Evolutionary conservation across 2,888 invertebrate species (phyloP), one percentile per base, ranked within the genome.

Genomic region (Baronia brevicornis): DNA sequence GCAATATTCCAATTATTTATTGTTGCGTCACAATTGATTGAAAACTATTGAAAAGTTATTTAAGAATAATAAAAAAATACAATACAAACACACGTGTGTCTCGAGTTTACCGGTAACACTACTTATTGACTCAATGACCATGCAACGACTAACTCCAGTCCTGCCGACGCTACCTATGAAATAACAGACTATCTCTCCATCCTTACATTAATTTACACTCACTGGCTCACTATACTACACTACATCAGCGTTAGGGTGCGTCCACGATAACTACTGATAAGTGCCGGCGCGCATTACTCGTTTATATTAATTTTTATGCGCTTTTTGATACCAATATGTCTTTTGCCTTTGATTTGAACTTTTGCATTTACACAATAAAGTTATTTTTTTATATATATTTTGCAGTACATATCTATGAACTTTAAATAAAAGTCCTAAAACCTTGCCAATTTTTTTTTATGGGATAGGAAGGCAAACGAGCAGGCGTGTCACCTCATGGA

Each of bases 181-280:
- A 30, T 32, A 37, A 43, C 41, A 44, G 38, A 48, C 43, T 46
- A 39, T 32, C 10, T 31, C 8, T 20, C 8, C n/a, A 10, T 27
- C 14, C 10, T 15, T n/a, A n/a, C n/a, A n/a, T n/a, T n/a, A n/a
- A n/a, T n/a, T n/a, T n/a, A n/a, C n/a, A n/a, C n/a, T 10, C 15
- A 13, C 9, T 26, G 12, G 4, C 10, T 7, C 14, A 28, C 6
- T 6, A 22, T 22, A 25, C 24, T 22, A 27, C 31, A 29, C 10
- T 19, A 24, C 30, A 25, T 20, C 36, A 34, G 30, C 37, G 22
- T 36, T 25, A 25, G 13, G 18, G 9, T 17, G 21, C 22, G 13
- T 19, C 21, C 21, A 23, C 36, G 41, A 43, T 46, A 43, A 34
- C 36, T 34, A 23, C 32, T 23, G 37, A 41, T 42, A 39, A 39